phyloP scores from a whole-genome alignment of 2,113 vertebrate species.

The Gymnorhina tibicen region DNA sequence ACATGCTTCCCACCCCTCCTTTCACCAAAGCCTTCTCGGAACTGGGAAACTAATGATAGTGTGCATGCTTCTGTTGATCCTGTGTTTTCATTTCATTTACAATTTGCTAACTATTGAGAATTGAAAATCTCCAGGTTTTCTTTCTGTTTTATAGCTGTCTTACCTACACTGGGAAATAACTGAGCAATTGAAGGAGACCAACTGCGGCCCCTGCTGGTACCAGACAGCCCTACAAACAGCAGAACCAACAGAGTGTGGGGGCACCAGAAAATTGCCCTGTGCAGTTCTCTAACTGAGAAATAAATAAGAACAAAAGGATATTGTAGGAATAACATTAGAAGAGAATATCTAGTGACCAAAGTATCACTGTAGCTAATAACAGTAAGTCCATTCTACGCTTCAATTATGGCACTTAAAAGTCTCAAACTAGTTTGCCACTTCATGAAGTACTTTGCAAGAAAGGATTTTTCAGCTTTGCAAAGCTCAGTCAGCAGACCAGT shows the following conservation, averaged over 20 bases:
- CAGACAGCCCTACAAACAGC: neutral
- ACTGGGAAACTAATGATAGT: neutral
- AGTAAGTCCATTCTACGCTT: neutral
- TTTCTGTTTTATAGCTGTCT: neutral
- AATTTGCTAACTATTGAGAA: neutral
- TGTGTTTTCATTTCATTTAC: neutral
- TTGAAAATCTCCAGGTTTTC: neutral
- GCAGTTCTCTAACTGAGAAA: neutral
- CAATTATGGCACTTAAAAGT: neutral
- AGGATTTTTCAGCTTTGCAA: neutral
- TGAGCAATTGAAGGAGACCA: conserved; percentile 2
- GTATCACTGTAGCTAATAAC: neutral
- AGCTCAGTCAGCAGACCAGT: neutral
- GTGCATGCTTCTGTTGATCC: neutral
- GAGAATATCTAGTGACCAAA: neutral
- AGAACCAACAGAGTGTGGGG: neutral
- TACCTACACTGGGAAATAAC: neutral
- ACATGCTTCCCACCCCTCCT: neutral
- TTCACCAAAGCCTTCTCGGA: neutral
- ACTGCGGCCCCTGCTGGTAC: conserved; percentile 62
- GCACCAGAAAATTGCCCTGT: neutral
- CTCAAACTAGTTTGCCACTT: neutral
- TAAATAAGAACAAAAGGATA: neutral
- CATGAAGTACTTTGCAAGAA: neutral
- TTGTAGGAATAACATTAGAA: neutral